Conservation (phyloP, 2,113 vertebrate species). For the Lampris incognitus region DNA sequence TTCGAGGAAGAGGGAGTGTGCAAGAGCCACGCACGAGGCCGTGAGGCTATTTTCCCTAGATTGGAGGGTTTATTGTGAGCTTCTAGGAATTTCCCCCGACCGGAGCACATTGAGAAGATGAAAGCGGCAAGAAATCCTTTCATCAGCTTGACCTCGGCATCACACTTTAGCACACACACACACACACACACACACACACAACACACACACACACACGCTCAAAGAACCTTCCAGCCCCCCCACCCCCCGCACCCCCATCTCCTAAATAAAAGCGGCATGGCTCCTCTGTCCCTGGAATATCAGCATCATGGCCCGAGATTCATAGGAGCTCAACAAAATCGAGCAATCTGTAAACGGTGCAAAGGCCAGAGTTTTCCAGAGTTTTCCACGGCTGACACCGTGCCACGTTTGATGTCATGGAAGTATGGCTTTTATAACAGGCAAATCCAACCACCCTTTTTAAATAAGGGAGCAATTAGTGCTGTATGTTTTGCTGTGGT, state of each 20-base stretch:
- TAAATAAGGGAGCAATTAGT: conserved; percentile 15
- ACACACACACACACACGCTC: conserved; percentile 19
- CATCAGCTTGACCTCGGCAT: conserved; percentile 39
- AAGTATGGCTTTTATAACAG: conserved; percentile 19
- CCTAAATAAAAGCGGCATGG: conserved; percentile 4
- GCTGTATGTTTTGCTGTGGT: background rate
- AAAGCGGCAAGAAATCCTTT: conserved; percentile 52
- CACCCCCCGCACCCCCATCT: background rate
- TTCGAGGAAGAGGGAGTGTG: conserved; percentile 18
- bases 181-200: conserved; percentile 29
- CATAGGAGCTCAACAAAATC: background rate
- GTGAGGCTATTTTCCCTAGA: conserved; percentile 12
- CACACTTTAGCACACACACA: background rate
- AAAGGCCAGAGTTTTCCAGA: background rate
- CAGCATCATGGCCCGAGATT: conserved; percentile 3
- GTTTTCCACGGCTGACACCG: background rate
- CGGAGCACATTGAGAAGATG: conserved; percentile 39
- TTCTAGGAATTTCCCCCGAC: conserved; percentile 39
- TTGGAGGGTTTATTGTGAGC: conserved; percentile 8
- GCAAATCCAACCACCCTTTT: conserved; percentile 13
- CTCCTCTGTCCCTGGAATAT: background rate
- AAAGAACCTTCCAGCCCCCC: conserved; percentile 21
- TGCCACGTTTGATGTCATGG: conserved; percentile 3
- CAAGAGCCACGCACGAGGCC: conserved; percentile 1
- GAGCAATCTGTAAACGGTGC: background rate